Percentiles rank a stretch among this genome's conserved stretches.
These are phyloP conservation scores for Tokudaia muenninki DNA, from an alignment of 2,797 vertebrate genomes.

Conservation along the genomic window DNA sequence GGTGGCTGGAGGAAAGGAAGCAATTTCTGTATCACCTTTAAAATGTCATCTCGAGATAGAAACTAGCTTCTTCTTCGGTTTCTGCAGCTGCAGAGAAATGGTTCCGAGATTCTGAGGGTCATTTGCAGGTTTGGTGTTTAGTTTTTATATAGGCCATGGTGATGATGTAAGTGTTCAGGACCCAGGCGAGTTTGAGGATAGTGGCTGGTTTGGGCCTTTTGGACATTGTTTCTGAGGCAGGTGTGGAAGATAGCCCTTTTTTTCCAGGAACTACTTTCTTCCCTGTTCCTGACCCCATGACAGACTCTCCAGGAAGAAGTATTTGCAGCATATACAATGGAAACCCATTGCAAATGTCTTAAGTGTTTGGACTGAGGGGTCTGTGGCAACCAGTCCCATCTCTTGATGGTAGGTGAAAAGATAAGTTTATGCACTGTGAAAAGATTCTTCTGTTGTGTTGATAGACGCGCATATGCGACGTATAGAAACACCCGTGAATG, in stretches of 20 bases:
- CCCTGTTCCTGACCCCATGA: background rate
- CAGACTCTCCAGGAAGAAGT: background rate
- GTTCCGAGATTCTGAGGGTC: conserved; percentile 37
- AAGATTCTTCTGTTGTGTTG: background rate
- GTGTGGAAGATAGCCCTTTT: background rate
- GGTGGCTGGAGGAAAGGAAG: conserved; percentile 9
- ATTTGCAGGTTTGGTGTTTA: background rate
- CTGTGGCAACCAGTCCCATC: background rate
- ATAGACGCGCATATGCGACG: background rate
- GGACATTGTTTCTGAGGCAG: conserved; percentile 5
- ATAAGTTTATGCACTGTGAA: background rate
- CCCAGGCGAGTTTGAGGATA: background rate
- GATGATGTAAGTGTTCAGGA: conserved; percentile 40
- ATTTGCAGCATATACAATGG: background rate
- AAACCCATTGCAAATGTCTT: background rate
- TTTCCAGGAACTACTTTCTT: conserved; percentile 42
- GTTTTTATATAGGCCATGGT: conserved; percentile 34
- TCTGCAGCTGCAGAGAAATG: conserved; percentile 20
- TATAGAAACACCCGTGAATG: background rate
- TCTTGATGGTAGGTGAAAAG: background rate
- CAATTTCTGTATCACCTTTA: conserved; percentile 34
- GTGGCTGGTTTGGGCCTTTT: conserved; percentile 21
- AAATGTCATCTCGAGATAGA: conserved; percentile 62
- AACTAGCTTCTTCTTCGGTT: background rate
- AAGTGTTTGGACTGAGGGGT: background rate